Percentiles rank a stretch among this genome's conserved stretches.
phyloP scores from a whole-genome alignment of 2,888 invertebrate genomes.

The Meandrusa payeni region DNA sequence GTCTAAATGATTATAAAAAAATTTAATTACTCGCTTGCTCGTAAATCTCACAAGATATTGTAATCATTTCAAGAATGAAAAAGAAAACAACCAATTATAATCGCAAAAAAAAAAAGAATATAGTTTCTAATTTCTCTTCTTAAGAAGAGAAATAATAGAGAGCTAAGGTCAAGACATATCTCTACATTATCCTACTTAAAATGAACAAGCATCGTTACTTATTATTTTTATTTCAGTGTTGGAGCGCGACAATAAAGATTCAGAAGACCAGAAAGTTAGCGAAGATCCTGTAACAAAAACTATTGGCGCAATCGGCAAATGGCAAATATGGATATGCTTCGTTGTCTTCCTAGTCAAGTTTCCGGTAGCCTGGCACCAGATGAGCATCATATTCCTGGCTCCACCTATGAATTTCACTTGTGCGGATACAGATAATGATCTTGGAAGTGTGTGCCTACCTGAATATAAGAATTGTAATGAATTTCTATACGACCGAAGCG shows the following conservation, averaged over 20 bases:
- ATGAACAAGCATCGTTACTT: too few species aligned
- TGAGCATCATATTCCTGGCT: slow-evolving; percentile 88
- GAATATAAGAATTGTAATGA: slow-evolving; percentile 67
- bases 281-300: slow-evolving; percentile 84
- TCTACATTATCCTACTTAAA: too few species aligned
- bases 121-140: too few species aligned
- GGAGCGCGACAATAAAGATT: slow-evolving; percentile 56
- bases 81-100: too few species aligned
- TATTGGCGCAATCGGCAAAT: slow-evolving; percentile 86
- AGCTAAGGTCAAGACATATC: too few species aligned
- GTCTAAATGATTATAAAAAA: too few species aligned
- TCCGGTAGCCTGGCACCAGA: slow-evolving; percentile 90
- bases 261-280: slow-evolving; percentile 45
- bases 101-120: too few species aligned
- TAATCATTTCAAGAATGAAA: too few species aligned
- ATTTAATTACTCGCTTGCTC: too few species aligned
- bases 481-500: slow-evolving; percentile 82
- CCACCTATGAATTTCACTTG: slow-evolving; percentile 83
- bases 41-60: too few species aligned
- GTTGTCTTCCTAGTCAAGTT: slow-evolving; percentile 87
- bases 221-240: slow-evolving; percentile 54
- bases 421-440: slow-evolving; percentile 43
- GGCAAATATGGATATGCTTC: slow-evolving; percentile 87
- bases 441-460: slow-evolving; percentile 72
- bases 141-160: too few species aligned